Evolutionary conservation across 2,113 vertebrate genomes (phyloP), one percentile per base, ranked within the genome.

Genomic region (Morone chrysops): DNA sequence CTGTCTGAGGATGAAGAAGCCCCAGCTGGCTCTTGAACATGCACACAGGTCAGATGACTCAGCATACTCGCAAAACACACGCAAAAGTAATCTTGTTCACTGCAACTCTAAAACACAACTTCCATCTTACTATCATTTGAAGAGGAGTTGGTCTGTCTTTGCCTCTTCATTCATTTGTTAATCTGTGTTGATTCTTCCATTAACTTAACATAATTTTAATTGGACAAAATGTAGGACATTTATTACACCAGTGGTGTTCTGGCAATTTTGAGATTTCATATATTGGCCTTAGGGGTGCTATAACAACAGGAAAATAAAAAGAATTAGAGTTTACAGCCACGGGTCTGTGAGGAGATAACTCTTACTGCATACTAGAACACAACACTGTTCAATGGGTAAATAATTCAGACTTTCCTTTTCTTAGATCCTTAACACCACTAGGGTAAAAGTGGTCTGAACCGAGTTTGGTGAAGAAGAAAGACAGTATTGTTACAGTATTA

Each of bases 21-120:
- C 92, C 4, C 89, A 92, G n/a, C 86, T 92, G 56, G 95, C 95
- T 45, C 65, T 95, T 75, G 93, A 92, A 91, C 94, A 96, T 69
- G 93, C 9, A 4, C 92, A 95, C 89, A 94, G 94, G 94, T 96
- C 94, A 96, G 90, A 81, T 22, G 5, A 50, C 50, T 62, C 38
- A 70, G 4, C 10, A 50, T 17, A 50, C 4, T 40, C 45, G 57
- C 41, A 51, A n/a, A 18, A n/a, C 13, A 36, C 22, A 51, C 17
- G 18, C 53, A 51, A 51, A 18, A 51, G 53, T 11, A 4, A 31
- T 31, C 31, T 31, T 31, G 31, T 31, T 31, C 31, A 31, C 31
- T 31, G 31, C 31, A 31, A 31, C 31, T 31, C 31, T 31, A 2
- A 31, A 31, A 31, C 31, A 31, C 31, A 31, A 31, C 31, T 31